These are phyloP conservation scores for Pungitius pungitius DNA, from an alignment of 2,113 vertebrate genomes.

Conservation along the genomic window DNA sequence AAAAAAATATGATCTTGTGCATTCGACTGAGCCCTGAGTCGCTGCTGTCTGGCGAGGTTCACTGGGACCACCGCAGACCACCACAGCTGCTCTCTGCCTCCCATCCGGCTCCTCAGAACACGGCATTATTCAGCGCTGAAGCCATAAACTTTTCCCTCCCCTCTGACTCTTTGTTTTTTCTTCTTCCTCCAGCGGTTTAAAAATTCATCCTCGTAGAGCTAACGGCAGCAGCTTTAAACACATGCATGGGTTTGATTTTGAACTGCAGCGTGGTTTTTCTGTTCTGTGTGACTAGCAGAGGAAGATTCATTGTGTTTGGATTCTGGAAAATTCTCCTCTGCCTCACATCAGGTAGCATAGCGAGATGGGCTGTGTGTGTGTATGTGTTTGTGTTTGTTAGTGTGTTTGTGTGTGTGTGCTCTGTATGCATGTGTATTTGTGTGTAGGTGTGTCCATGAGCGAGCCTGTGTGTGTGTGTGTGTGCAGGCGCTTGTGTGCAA, in stretches of 20 bases:
- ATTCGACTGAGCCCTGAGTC: constrained; percentile 4
- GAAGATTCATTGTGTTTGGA: constrained; percentile 72
- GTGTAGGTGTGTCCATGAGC: constrained; percentile 20
- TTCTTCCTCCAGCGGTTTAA: constrained; percentile 10
- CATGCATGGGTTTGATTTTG: constrained; percentile 43
- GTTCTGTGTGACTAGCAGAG: constrained; percentile 43
- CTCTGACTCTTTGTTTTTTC: not conserved
- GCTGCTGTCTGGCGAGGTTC: constrained; percentile 22
- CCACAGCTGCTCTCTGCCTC: constrained; percentile 17
- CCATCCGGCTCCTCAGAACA: constrained; percentile 37
- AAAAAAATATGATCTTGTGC: constrained; percentile 20
- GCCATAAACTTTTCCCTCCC: constrained; percentile 35
- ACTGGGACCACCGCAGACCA: constrained; percentile 42
- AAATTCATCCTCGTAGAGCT: constrained; percentile 32
- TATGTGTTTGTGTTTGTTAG: constrained; percentile 18
- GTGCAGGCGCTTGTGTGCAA: constrained; percentile 63
- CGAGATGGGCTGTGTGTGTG: constrained; percentile 57
- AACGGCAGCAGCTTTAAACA: constrained; percentile 39
- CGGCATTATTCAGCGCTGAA: constrained; percentile 41
- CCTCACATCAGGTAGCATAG: constrained; percentile 74
- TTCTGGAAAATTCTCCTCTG: constrained; percentile 75
- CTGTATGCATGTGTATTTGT: constrained; percentile 33
- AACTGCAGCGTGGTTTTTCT: constrained; percentile 43
- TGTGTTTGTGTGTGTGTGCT: constrained; percentile 17
- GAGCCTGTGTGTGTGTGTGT: constrained; percentile 32